Base-by-base conservation (phyloP, 1,140 invertebrate species). In the Drosophila triauraria region DNA sequence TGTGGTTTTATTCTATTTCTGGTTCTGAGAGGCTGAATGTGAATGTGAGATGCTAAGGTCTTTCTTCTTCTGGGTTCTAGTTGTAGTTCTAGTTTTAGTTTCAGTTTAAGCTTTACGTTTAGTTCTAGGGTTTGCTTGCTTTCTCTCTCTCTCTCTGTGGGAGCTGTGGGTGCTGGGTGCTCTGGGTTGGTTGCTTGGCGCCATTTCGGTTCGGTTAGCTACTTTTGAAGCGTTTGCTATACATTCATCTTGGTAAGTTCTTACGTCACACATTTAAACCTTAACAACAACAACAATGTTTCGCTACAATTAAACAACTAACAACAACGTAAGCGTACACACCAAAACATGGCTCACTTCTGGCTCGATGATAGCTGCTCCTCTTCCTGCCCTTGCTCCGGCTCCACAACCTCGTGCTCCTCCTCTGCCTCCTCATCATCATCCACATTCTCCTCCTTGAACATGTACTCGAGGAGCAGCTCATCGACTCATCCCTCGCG, bases 221-320 rank as follows among this genome's bases (percentile, higher is more conserved):
- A 84, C 74, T 79, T 69, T 79, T 88, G 85, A 88, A 88, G 85
- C 85, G 78, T 90, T 88, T 79, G 81, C 64, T 84, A 81, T 78
- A 80, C 68, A 87, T 54, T 85, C 78, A 81, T 81, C 74, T 85
- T 68, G 61, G 67, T 86, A 82, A 79, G 67, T 84, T 88, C 67
- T 79, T 71, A 82, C 53, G 85, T 90, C 62, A 76, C 86, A 90
- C 83, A 80, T 74, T 83, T 88, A 84, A 84, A 75, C 76, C 82
- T 82, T 90, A 90, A 90, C 79, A 90, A 88, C 81, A 88, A 90
- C 86, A 91, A 90, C 76, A 91, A 88, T 86, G 86, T 78, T 56
- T 86, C 80, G 86, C 86, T 90, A 90, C 86, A 86, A 86, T 82
- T 90, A 91, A 86, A 91, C 86, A 86, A 90, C 86, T 91, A 90